Evolutionary conservation across 2,888 invertebrate species (phyloP).

Genomic region (Periphyllus acericola): DNA sequence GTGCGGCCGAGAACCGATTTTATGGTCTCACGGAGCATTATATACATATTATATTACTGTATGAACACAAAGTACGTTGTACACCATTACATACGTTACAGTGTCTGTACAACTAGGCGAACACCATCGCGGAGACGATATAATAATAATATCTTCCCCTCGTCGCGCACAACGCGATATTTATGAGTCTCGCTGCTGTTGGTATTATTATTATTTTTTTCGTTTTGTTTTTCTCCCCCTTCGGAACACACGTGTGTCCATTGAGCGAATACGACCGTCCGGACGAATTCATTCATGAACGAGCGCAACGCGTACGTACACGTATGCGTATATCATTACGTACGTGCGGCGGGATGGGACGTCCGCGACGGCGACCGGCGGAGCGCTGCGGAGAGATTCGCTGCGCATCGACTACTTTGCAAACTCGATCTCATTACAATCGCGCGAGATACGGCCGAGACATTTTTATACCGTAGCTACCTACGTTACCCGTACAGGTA

Average conservation of each 20-base stretch:
- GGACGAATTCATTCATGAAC: constrained; percentile 21
- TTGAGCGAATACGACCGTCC: neutral
- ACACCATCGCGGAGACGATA: neutral
- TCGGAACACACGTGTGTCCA: neutral
- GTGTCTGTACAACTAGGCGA: neutral
- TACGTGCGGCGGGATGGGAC: neutral
- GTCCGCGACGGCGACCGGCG: neutral
- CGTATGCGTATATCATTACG: neutral
- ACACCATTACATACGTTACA: neutral
- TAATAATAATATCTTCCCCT: neutral
- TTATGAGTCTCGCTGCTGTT: neutral
- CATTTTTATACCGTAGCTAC: neutral
- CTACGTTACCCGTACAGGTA: neutral
- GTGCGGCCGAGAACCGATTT: neutral
- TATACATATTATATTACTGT: neutral
- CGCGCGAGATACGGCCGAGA: neutral
- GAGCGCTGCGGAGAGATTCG: neutral
- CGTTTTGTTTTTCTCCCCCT: neutral
- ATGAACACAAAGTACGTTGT: neutral
- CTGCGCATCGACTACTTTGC: constrained; percentile 23
- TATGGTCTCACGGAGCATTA: neutral
- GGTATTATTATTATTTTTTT: neutral
- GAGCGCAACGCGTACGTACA: neutral
- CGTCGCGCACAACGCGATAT: neutral
- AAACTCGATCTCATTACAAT: constrained; percentile 60